Conservation (phyloP, 2,113 vertebrate species). For the Otolemur garnettii region DNA sequence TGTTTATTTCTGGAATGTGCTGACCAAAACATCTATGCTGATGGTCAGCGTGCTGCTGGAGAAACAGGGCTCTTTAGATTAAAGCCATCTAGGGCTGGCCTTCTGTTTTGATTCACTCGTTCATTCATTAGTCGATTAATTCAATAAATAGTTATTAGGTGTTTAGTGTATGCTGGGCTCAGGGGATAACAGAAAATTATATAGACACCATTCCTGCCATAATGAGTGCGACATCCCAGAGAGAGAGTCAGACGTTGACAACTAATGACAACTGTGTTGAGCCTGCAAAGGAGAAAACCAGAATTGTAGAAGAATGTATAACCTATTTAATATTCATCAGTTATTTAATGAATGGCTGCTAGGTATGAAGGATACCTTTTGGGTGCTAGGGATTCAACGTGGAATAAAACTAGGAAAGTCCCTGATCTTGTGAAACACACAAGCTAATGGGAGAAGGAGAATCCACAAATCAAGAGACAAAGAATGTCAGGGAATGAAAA, state of each 20-base stretch:
- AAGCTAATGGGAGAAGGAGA: neutral
- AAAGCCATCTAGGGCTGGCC: neutral
- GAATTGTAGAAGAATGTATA: neutral
- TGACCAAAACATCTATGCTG: slow-evolving; percentile 9
- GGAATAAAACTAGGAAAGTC: neutral
- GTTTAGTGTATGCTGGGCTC: neutral
- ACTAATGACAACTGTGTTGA: neutral
- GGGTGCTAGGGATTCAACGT: neutral
- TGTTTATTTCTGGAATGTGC: slow-evolving; percentile 62
- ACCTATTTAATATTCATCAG: neutral
- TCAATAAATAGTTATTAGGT: slow-evolving; percentile 21
- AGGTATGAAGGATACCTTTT: neutral
- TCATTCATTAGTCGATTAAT: slow-evolving; percentile 33
- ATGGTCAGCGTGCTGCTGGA: neutral
- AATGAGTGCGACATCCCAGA: neutral
- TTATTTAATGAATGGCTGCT: neutral
- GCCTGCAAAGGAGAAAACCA: neutral
- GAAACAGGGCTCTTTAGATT: slow-evolving; percentile 3
- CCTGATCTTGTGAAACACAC: neutral
- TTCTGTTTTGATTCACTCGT: slow-evolving; percentile 21
- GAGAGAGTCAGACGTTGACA: neutral
- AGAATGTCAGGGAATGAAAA: neutral
- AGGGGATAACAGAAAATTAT: slow-evolving; percentile 22
- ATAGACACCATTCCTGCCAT: neutral
- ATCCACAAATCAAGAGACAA: neutral